A percentile compares a stretch with the other conserved stretches of the same genome.
Evolutionary conservation across 2,888 invertebrate species (phyloP).

Genomic region (Gari tellinella): DNA sequence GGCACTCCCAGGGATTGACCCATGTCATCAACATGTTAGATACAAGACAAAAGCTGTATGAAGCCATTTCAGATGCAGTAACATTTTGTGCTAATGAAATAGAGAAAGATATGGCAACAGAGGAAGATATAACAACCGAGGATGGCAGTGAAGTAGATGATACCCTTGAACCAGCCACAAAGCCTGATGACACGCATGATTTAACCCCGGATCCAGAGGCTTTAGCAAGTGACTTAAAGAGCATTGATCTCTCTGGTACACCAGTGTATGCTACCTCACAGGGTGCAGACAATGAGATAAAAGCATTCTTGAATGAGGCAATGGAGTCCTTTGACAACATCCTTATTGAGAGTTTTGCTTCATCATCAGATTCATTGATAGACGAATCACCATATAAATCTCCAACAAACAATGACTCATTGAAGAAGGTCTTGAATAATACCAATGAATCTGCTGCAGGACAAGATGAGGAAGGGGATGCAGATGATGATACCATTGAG

Average conservation of each 20-base stretch:
- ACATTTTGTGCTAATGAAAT: slow-evolving; percentile 21
- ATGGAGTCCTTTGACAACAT: slow-evolving; percentile 63
- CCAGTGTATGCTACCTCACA: slow-evolving; percentile 46
- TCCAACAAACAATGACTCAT: not conserved
- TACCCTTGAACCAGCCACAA: not conserved
- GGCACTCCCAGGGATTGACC: not conserved
- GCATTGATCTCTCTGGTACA: slow-evolving; percentile 47
- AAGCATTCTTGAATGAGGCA: slow-evolving; percentile 56
- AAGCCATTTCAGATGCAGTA: slow-evolving; percentile 29
- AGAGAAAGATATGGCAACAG: not conserved
- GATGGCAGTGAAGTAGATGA: not conserved
- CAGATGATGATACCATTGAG: slow-evolving; percentile 23
- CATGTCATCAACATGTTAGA: slow-evolving; percentile 15
- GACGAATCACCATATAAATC: not conserved
- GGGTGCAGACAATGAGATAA: slow-evolving; percentile 36
- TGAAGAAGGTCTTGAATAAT: slow-evolving; percentile 8
- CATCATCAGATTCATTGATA: slow-evolving; percentile 2
- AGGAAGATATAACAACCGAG: no score
- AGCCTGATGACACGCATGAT: slow-evolving; percentile 4
- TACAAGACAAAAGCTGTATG: slow-evolving; percentile 38
- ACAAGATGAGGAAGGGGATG: not conserved
- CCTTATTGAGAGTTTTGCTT: slow-evolving; percentile 36
- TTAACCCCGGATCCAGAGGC: slow-evolving; percentile 56
- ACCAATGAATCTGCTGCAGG: not conserved
- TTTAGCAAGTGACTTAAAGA: slow-evolving; percentile 39